These are phyloP conservation scores for Empis livida DNA, from an alignment of 2,888 invertebrate genomes.

Conservation along the genomic window DNA sequence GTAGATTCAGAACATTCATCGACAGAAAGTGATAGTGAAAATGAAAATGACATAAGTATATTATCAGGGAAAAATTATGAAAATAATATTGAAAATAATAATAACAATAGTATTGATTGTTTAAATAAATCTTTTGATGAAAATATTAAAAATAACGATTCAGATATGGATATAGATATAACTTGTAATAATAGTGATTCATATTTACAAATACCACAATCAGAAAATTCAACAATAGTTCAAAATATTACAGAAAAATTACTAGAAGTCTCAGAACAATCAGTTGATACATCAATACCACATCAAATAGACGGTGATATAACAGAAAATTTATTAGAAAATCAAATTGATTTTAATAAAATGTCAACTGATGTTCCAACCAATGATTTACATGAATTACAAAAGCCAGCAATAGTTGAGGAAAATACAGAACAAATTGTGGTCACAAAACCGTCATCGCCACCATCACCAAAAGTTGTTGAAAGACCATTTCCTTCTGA, in stretches of 20 bases:
- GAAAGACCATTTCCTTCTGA: slow-evolving; percentile 21
- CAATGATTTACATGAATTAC: too few relatives aligned
- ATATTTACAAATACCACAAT: background rate
- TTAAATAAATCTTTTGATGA: background rate
- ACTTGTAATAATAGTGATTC: slow-evolving; percentile 10
- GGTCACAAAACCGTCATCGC: slow-evolving; percentile 5
- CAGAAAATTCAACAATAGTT: too few relatives aligned
- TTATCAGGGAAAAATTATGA: background rate
- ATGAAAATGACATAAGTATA: slow-evolving; percentile 8
- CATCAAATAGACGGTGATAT: too few relatives aligned
- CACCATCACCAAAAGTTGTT: slow-evolving; percentile 2
- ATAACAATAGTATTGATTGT: background rate
- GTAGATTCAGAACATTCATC: slow-evolving; percentile 31
- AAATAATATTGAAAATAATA: background rate
- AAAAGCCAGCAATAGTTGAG: too few relatives aligned
- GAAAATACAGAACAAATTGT: background rate
- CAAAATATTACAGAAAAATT: too few relatives aligned
- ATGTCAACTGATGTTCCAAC: too few relatives aligned
- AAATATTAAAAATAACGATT: slow-evolving; percentile 12
- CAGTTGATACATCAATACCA: too few relatives aligned
- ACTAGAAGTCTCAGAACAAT: too few relatives aligned
- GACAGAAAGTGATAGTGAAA: slow-evolving; percentile 29
- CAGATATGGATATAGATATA: slow-evolving; percentile 19
- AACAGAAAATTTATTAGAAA: too few relatives aligned
- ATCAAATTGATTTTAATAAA: too few relatives aligned